Conservation (phyloP, 23 tunicate genomes). For the Trididemnum miniatum region DNA sequence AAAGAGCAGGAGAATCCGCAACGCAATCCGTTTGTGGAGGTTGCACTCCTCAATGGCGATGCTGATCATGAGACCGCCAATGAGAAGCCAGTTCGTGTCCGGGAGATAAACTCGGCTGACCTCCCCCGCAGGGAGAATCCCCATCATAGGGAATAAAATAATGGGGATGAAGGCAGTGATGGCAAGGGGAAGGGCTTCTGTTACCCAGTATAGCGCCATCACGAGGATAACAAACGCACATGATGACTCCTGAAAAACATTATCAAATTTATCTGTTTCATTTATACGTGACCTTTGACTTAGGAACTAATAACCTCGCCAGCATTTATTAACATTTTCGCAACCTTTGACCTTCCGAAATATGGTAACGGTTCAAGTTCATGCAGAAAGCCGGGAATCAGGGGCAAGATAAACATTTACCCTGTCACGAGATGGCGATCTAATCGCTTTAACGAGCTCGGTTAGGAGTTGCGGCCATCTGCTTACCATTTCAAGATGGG, state of each 20-base stretch:
- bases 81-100: conserved; percentile 78
- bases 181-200: conserved; percentile 76
- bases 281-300: too few relatives aligned
- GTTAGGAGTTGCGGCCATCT: too few relatives aligned
- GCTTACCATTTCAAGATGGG: too few relatives aligned
- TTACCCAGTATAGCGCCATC: conserved; percentile 95
- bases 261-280: too few relatives aligned
- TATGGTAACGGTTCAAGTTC: too few relatives aligned
- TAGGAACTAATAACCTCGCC: too few relatives aligned
- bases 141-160: conserved; percentile 75
- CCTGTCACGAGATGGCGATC: too few relatives aligned
- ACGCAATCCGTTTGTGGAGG: conserved; percentile 84
- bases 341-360: too few relatives aligned
- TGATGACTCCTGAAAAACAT: conserved; percentile 48
- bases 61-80: conserved; percentile 86
- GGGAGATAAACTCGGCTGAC: conserved; percentile 67
- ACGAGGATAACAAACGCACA: conserved; percentile 67
- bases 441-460: too few relatives aligned
- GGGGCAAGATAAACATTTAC: too few relatives aligned
- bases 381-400: too few relatives aligned
- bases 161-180: conserved; percentile 81
- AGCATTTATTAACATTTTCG: too few relatives aligned
- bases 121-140: conserved; percentile 48
- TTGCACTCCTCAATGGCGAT: conserved; percentile 59
- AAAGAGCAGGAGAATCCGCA: conserved; percentile 55